These are phyloP conservation scores for Listrodromus nycthemerus DNA, from an alignment of 2,888 invertebrate species.

Conservation along the genomic window DNA sequence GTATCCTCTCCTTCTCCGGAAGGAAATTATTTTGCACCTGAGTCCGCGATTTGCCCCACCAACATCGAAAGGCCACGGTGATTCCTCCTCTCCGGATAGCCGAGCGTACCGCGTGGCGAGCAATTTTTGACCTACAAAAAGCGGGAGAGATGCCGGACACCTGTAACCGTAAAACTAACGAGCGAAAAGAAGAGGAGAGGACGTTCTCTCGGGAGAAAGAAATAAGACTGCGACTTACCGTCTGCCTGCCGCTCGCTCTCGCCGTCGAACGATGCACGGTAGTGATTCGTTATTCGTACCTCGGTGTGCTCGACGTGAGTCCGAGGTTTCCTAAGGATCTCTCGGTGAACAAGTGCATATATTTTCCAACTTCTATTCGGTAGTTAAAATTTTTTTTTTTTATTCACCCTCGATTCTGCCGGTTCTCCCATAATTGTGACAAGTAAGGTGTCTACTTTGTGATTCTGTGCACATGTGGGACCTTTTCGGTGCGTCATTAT, in stretches of 20 bases:
- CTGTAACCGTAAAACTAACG: constrained; percentile 67
- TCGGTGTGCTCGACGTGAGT: constrained; percentile 48
- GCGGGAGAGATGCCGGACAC: constrained; percentile 66
- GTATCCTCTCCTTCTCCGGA: constrained; percentile 10
- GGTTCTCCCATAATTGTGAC: background rate
- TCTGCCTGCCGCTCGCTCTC: constrained; percentile 48
- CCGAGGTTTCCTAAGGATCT: constrained; percentile 20
- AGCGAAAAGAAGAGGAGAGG: constrained; percentile 62
- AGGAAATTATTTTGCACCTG: constrained; percentile 34
- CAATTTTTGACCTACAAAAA: constrained; percentile 78
- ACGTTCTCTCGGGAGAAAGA: constrained; percentile 48
- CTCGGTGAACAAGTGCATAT: constrained; percentile 26
- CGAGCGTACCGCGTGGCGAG: constrained; percentile 69
- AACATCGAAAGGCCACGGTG: background rate
- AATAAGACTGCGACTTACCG: constrained; percentile 27
- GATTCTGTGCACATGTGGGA: constrained; percentile 50
- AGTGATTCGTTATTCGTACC: constrained; percentile 46
- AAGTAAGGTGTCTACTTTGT: constrained; percentile 16
- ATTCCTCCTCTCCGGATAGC: constrained; percentile 24
- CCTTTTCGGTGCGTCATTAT: constrained; percentile 17
- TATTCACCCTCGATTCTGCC: background rate
- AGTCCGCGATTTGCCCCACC: constrained; percentile 21
- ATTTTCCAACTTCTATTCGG: too few relatives aligned
- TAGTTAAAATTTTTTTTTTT: too few relatives aligned
- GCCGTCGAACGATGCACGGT: constrained; percentile 51